Evolutionary conservation across 2,888 invertebrate genomes (phyloP).

Genomic region (Agrochola litura): DNA sequence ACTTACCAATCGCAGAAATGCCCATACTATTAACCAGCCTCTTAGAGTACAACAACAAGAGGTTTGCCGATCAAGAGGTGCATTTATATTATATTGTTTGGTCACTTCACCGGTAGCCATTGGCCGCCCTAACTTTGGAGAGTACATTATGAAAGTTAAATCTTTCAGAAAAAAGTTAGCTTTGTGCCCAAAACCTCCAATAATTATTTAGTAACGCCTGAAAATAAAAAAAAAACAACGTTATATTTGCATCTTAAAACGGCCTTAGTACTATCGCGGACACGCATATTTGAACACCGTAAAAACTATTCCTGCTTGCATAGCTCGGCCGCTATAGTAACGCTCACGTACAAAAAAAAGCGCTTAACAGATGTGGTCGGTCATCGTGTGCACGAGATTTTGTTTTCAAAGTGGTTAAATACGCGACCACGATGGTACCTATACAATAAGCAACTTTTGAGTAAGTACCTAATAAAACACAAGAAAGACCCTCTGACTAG

Average conservation of each 20-base stretch:
- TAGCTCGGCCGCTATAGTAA: no score
- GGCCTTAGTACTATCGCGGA: no score
- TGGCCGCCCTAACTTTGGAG: conserved; percentile 15
- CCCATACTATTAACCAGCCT: conserved; percentile 13
- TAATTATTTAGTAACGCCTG: not conserved
- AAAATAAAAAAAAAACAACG: not conserved
- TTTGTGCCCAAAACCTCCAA: not conserved
- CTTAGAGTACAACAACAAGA: not conserved
- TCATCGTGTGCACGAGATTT: no score
- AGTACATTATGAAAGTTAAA: conserved; percentile 7
- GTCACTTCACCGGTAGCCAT: not conserved
- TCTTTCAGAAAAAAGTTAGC: not conserved
- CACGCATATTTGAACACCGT: no score
- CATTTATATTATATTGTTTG: not conserved
- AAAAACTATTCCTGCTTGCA: no score
- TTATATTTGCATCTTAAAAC: not conserved
- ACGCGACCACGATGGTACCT: no score
- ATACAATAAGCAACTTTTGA: not conserved
- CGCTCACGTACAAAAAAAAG: no score
- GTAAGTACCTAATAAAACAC: not conserved
- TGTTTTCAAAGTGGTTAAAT: no score
- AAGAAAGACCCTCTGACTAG: not conserved
- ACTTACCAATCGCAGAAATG: conserved; percentile 28
- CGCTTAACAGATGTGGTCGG: no score
- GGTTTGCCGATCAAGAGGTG: not conserved